phyloP scores from a whole-genome alignment of 2,113 vertebrate species.

The Struthio camelus region DNA sequence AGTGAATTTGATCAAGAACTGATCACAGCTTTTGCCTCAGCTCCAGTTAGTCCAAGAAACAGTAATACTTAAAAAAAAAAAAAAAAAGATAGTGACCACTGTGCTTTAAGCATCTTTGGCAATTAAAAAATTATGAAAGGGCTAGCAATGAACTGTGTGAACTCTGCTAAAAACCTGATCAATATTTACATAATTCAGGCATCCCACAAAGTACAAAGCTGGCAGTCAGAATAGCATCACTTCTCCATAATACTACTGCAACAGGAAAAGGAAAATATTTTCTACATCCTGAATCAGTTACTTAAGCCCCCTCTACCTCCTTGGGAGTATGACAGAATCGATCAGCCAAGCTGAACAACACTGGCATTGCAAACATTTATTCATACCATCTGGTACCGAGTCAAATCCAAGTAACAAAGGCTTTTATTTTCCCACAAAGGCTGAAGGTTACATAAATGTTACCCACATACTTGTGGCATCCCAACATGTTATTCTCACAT shows the following conservation, averaged over 20 bases:
- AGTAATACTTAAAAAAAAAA: background rate
- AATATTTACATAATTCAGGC: conserved; percentile 36
- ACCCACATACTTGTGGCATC: conserved; percentile 55
- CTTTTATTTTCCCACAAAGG: conserved; percentile 72
- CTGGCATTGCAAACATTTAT: conserved; percentile 68
- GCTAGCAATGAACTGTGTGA: background rate
- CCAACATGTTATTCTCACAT: conserved; percentile 45
- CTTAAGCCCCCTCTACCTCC: conserved; percentile 46
- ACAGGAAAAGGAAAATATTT: conserved; percentile 63
- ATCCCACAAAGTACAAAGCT: background rate
- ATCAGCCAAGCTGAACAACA: conserved; percentile 63
- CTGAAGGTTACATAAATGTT: conserved; percentile 45
- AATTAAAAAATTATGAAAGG: background rate
- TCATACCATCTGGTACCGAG: conserved; percentile 67
- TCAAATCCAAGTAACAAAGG: conserved; percentile 69
- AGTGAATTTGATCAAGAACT: background rate
- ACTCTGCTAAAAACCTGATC: conserved; percentile 10
- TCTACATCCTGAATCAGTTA: conserved; percentile 65
- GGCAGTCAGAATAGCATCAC: conserved; percentile 1
- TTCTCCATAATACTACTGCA: conserved; percentile 33
- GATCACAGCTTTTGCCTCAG: conserved; percentile 21
- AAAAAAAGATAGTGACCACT: background rate
- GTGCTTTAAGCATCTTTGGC: background rate
- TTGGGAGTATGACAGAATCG: conserved; percentile 61
- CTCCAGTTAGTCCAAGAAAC: background rate